Percentiles rank a stretch among this genome's conserved stretches.
These are phyloP conservation scores for Nemapogon koenigi DNA, from an alignment of 2,888 invertebrate species.

Conservation along the genomic window DNA sequence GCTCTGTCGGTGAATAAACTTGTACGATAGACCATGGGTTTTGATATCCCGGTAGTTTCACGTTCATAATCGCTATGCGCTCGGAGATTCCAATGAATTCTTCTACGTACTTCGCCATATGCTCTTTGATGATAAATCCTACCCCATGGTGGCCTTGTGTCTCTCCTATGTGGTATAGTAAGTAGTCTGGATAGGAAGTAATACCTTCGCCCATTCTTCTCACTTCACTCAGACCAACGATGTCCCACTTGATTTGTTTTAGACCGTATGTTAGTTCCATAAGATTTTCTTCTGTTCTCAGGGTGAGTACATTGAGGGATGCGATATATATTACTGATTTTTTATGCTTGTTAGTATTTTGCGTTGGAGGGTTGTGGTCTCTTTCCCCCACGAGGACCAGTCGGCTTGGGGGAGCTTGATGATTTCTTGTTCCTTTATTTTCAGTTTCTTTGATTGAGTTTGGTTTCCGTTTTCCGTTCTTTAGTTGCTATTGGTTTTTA, in stretches of 20 bases:
- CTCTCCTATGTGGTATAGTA: constrained; percentile 18
- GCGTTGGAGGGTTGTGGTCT: constrained; percentile 19
- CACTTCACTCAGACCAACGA: constrained; percentile 19
- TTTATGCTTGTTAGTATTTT: constrained; percentile 10
- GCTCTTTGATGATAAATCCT: constrained; percentile 20
- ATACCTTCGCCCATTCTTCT: constrained; percentile 19
- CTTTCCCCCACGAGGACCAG: too few relatives aligned
- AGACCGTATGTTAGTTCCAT: constrained; percentile 16
- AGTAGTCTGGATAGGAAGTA: constrained; percentile 12
- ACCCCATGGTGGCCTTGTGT: constrained; percentile 18
- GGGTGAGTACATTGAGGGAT: too few relatives aligned
- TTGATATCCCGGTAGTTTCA: too few relatives aligned
- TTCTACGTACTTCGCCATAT: too few relatives aligned
- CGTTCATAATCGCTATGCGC: too few relatives aligned
- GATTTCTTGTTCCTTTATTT: too few relatives aligned
- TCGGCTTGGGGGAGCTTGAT: constrained; percentile 16
- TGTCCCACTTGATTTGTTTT: constrained; percentile 19
- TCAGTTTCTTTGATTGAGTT: too few relatives aligned
- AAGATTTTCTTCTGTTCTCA: constrained; percentile 17
- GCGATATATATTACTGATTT: constrained; percentile 12
- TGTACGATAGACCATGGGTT: too few relatives aligned
- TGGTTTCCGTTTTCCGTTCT: constrained; percentile 16
- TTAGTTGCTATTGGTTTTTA: constrained; percentile 20
- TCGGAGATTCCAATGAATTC: too few relatives aligned
- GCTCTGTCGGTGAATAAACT: too few relatives aligned